A percentile compares a stretch with the other conserved stretches of the same genome.
These are phyloP conservation scores for Noctilio leporinus DNA, from an alignment of 2,113 vertebrate species.

Conservation along the genomic window DNA sequence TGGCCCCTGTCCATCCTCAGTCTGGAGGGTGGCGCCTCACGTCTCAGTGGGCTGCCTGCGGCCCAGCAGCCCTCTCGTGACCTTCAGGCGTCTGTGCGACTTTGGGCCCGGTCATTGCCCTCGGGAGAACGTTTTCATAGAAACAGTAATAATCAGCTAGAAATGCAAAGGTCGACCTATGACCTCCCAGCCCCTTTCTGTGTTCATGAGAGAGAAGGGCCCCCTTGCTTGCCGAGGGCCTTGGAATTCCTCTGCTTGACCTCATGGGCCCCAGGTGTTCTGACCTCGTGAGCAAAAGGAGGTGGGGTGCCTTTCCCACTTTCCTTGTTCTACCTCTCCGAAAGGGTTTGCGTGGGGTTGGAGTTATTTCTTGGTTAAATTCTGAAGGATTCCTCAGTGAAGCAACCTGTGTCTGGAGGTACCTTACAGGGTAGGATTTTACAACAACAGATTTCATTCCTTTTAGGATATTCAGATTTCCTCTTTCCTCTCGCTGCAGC, in stretches of 20 bases:
- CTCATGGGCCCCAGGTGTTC: not conserved
- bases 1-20: not conserved
- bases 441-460: not conserved
- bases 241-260: not conserved
- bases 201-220: rapidly evolving
- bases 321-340: not conserved
- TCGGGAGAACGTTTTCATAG: not conserved
- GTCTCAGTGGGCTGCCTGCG: not conserved
- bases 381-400: not conserved
- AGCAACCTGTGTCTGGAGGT: no score
- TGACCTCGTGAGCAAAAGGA: not conserved
- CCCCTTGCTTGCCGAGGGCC: rapidly evolving
- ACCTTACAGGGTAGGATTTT: not conserved
- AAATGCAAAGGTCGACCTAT: rapidly evolving
- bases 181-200: rapidly evolving
- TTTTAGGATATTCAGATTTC: not conserved
- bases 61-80: no score
- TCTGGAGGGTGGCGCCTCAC: not conserved
- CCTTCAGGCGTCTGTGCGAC: rapidly evolving
- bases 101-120: not conserved
- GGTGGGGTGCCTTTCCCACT: no score
- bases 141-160: not conserved
- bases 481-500: not conserved
- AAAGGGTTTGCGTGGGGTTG: rapidly evolving
- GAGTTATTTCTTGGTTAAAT: no score